Evolutionary conservation across 2,113 vertebrate genomes (phyloP), one percentile per base, ranked within the genome.

Genomic region (Cromileptes altivelis): DNA sequence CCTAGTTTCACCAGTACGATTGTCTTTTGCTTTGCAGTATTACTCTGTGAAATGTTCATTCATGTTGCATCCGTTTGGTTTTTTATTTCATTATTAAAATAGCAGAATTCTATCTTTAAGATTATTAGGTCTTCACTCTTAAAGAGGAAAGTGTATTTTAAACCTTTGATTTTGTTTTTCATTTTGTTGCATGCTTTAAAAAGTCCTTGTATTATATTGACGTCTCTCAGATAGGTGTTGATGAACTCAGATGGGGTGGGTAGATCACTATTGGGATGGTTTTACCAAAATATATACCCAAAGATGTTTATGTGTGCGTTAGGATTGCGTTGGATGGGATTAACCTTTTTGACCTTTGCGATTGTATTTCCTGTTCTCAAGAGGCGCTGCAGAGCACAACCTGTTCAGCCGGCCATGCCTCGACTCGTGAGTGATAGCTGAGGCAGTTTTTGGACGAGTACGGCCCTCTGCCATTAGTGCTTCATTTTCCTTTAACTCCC

Each of bases 41-140:
- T 95, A 93, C 77, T 88, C 82, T 84, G 64, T 75, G 50, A 93
- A 95, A 96, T 96, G 92, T 96, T 95, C 90, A n/a, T 85, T 88
- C 83, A 84, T 74, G 85, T 89, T 91, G 88, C 79, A 85, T 90
- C 89, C 2, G 49, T 63, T 84, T 89, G 84, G 94, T 86, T 78
- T 75, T 82, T 74, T 78, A 77, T 84, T 80, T 82, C 68, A 55
- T 45, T 45, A 69, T 80, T 87, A 82, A 88, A 62, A 85, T 89
- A 84, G 85, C 94, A 94, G 90, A 94, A 92, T 93, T 96, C 91
- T 91, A 87, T 95, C 94, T 12, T 18, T 89, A 87, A 95, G 96
- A 94, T 96, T 95, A 91, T 95, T 96, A 96, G 96, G 96, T 96
- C 96, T 96, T 94, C 87, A 95, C 96, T 97, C 96, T 97, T 92